These are phyloP conservation scores for Clarias batrachus DNA, from an alignment of 2,113 vertebrate genomes.

Conservation along the genomic window DNA sequence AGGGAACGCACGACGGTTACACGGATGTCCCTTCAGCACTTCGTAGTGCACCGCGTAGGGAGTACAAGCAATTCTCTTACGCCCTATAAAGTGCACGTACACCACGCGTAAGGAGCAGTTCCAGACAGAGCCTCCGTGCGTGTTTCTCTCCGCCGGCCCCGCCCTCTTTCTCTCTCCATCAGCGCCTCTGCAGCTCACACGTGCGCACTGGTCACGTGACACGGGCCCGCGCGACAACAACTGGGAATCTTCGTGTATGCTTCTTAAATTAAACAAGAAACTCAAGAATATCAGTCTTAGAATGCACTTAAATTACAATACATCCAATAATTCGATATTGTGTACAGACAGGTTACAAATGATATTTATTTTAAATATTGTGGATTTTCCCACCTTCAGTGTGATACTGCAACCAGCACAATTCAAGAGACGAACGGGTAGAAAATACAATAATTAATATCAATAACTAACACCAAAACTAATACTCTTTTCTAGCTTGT, in stretches of 20 bases:
- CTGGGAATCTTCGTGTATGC: background rate
- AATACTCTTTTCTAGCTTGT: too few species aligned
- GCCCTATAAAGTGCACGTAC: background rate
- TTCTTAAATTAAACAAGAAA: background rate
- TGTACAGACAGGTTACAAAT: background rate
- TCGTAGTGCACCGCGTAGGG: background rate
- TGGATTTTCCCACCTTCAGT: background rate
- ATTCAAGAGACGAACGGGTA: background rate
- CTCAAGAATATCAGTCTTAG: too few species aligned
- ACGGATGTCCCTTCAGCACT: background rate
- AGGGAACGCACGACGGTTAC: too few species aligned
- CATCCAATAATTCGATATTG: background rate
- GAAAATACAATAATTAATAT: background rate
- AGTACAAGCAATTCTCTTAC: background rate
- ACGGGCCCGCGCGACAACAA: slow-evolving; percentile 2
- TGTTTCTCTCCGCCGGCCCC: background rate
- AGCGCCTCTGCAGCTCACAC: slow-evolving; percentile 60
- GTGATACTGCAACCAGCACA: background rate
- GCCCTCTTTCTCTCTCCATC: slow-evolving; percentile 55
- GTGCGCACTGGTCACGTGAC: slow-evolving; percentile 59
- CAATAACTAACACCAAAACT: background rate
- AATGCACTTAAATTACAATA: background rate
- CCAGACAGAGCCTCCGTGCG: background rate
- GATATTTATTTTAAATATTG: background rate
- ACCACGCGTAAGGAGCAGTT: background rate